Evolutionary conservation across 2,113 vertebrate species (phyloP), one percentile per base, ranked within the genome.

Genomic region (Saguinus midas): DNA sequence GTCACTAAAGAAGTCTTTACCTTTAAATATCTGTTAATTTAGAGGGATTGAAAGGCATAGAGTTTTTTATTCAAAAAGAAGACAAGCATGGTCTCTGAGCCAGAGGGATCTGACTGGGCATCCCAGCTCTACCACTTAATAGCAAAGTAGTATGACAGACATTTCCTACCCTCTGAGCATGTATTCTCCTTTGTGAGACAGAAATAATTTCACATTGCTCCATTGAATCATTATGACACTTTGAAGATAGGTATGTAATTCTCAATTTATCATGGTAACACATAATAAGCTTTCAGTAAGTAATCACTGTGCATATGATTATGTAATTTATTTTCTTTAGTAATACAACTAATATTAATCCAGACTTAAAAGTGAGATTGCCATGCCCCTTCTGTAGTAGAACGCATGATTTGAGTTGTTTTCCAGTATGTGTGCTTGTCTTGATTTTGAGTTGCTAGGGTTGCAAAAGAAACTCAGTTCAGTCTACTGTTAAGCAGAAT

Each of bases 371-470:
- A 75, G 70, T 40, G 37, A 35, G 87, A 48, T 5, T 64, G 27
- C 27, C 61, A 64, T 66, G 6, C 29, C 21, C 27, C 37, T 87
- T 79, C 20, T 61, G 0, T 68, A 87, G 25, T 50, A 50, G 76
- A 18, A 16, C 57, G 37, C 18, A 8, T 82, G 43, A 57, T 92
- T 90, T 95, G 55, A 66, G 58, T 79, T 97, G 37, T 72, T 81
- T 73, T 88, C 21, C 14, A 58, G 9, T 50, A 8, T 81, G 12
- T 58, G 43, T 78, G 29, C 87, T 92, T 81, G 43, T 12, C 14
- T 87, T 93, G 83, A 87, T 55, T 64, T 93, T 87, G 52, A 83
- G 10, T 95, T 91, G 43, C 25, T 90, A 48, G 57, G 35, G 57
- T 29, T 64, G 61, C 61, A 32, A 57, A 90, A 83, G 37, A 52